A percentile compares a stretch with the other conserved stretches of the same genome.
Conservation (phyloP, 2,113 vertebrate species). For the Nyctereutes procyonoides region DNA sequence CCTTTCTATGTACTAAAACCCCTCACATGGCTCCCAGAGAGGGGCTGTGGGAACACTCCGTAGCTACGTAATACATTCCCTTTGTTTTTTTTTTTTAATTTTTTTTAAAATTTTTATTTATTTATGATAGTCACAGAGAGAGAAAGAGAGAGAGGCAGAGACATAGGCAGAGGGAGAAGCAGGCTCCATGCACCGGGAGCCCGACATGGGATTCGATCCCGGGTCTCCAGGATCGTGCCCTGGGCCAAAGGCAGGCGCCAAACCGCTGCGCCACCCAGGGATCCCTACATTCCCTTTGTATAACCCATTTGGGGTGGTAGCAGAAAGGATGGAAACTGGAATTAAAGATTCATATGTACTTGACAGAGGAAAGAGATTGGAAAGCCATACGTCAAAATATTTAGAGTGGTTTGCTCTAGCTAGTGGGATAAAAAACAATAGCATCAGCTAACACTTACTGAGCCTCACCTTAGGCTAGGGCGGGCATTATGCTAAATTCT, state of each 20-base stretch:
- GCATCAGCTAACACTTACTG: background rate
- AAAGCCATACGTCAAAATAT: background rate
- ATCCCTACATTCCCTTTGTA: background rate
- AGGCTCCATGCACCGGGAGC: too few species aligned
- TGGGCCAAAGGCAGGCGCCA: too few species aligned
- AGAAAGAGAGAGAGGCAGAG: too few species aligned
- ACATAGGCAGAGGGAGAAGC: too few species aligned
- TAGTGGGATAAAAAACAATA: constrained; percentile 35
- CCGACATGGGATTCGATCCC: too few species aligned
- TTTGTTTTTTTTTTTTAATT: too few species aligned
- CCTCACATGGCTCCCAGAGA: background rate
- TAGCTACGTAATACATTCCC: background rate
- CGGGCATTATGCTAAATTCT: background rate
- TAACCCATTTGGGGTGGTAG: background rate
- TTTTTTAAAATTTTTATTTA: too few species aligned
- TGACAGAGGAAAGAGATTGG: background rate
- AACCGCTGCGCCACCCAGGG: too few species aligned
- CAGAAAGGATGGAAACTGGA: background rate
- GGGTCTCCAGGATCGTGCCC: too few species aligned
- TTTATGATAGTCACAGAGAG: too few species aligned
- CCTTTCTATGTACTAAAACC: background rate
- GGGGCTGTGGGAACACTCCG: background rate
- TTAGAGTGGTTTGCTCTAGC: background rate
- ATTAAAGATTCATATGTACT: background rate
- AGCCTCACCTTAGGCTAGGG: background rate